These are phyloP conservation scores for Ciona savignyi DNA, from an alignment of 23 tunicate genomes.

Conservation along the genomic window DNA sequence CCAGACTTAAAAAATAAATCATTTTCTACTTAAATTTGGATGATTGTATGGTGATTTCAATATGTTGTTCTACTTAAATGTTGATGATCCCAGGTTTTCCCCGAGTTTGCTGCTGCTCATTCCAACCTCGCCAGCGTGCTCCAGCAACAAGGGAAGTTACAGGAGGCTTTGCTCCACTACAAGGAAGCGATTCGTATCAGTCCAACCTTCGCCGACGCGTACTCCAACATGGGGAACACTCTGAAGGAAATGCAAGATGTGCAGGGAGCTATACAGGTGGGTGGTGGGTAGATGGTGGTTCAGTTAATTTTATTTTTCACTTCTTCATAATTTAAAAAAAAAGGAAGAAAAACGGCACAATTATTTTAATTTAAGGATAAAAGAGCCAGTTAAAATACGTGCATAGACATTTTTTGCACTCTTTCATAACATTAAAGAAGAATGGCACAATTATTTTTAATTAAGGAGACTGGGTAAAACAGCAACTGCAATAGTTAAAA, in stretches of 20 bases:
- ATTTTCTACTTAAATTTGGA: too few relatives aligned
- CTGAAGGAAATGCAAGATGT: conserved; percentile 96
- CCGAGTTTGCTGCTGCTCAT: conserved; percentile 98
- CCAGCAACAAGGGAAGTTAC: conserved; percentile 95
- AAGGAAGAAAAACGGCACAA: too few relatives aligned
- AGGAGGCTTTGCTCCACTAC: conserved; percentile 89
- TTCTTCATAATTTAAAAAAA: not conserved
- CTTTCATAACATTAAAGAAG: too few relatives aligned
- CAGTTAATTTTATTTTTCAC: not conserved
- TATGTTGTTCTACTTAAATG: not conserved
- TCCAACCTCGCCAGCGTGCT: conserved; percentile 96
- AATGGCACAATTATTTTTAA: too few relatives aligned
- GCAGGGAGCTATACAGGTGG: conserved; percentile 85
- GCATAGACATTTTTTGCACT: too few relatives aligned
- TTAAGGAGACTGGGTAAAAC: too few relatives aligned
- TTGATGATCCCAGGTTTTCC: conserved; percentile 63
- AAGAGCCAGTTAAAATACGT: too few relatives aligned
- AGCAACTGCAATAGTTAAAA: too few relatives aligned
- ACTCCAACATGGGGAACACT: conserved; percentile 99
- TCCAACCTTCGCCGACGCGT: conserved; percentile 97
- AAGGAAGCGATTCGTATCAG: conserved; percentile 94
- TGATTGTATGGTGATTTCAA: too few relatives aligned
- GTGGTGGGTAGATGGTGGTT: too few relatives aligned
- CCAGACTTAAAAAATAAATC: too few relatives aligned
- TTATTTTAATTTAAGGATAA: too few relatives aligned